Conservation (phyloP, 2,888 invertebrate species). For the Alcis repandata region DNA sequence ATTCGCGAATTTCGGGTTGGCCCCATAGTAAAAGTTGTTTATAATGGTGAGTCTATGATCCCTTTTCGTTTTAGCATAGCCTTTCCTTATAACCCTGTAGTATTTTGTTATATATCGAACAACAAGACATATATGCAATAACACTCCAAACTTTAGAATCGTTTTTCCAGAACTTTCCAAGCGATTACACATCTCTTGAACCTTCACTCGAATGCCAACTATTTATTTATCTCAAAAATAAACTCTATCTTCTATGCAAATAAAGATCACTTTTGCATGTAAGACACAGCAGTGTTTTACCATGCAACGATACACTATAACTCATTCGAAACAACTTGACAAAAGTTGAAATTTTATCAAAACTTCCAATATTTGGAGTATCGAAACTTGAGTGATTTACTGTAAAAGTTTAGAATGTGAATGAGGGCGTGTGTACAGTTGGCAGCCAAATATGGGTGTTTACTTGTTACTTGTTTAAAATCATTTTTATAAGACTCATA, state of each 20-base stretch:
- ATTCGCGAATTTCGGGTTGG: too few species aligned
- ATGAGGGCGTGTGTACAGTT: constrained; percentile 49
- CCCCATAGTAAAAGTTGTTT: too few species aligned
- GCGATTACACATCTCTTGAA: constrained; percentile 33
- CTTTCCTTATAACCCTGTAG: too few species aligned
- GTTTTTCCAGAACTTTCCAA: constrained; percentile 21
- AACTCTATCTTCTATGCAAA: neutral
- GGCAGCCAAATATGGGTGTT: neutral
- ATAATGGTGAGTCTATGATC: too few species aligned
- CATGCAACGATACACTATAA: constrained; percentile 57
- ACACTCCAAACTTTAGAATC: constrained; percentile 40
- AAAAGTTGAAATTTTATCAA: constrained; percentile 75
- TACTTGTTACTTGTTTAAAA: neutral
- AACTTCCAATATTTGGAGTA: constrained; percentile 69
- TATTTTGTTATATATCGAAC: neutral
- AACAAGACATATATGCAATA: constrained; percentile 41
- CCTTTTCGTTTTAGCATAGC: too few species aligned
- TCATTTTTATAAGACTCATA: neutral
- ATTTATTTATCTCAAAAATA: neutral
- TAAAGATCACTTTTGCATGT: neutral
- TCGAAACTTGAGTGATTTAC: constrained; percentile 70
- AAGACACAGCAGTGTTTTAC: constrained; percentile 19
- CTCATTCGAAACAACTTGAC: constrained; percentile 66
- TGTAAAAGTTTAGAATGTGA: constrained; percentile 63
- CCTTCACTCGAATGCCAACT: constrained; percentile 15